Conservation (phyloP, 2,797 vertebrate species). For the Vespertilio murinus region DNA sequence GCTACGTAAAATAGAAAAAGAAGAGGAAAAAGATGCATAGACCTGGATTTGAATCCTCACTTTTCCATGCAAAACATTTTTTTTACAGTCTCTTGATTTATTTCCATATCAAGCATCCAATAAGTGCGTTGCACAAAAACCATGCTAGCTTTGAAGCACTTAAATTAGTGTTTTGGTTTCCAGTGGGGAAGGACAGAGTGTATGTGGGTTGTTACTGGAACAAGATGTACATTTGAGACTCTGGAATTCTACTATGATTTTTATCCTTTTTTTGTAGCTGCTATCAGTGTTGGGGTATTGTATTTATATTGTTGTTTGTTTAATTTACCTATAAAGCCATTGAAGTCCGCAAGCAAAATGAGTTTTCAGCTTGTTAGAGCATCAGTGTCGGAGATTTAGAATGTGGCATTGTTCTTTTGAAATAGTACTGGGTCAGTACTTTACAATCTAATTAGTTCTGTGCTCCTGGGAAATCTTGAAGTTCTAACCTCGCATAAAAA, state of each 20-base stretch:
- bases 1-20: constrained; percentile 10
- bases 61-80: not conserved
- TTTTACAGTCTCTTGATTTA: constrained; percentile 49
- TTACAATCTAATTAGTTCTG: constrained; percentile 22
- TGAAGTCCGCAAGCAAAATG: constrained; percentile 12
- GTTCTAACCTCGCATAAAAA: constrained; percentile 40
- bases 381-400: not conserved
- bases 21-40: not conserved
- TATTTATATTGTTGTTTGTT: constrained; percentile 5
- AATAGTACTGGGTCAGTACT: not conserved
- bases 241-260: constrained; percentile 33
- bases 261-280: constrained; percentile 26
- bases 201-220: constrained; percentile 62
- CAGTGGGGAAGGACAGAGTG: constrained; percentile 48
- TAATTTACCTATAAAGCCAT: constrained; percentile 47
- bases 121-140: constrained; percentile 52
- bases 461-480: constrained; percentile 52
- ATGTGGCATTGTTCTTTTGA: constrained; percentile 36
- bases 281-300: not conserved
- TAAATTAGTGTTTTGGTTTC: constrained; percentile 67
- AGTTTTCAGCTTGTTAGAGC: constrained; percentile 30
- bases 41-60: constrained; percentile 32
- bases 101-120: constrained; percentile 41
- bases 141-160: constrained; percentile 58
- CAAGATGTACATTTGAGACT: constrained; percentile 50